Conservation (phyloP, 2,113 vertebrate species). For the Bos javanicus region DNA sequence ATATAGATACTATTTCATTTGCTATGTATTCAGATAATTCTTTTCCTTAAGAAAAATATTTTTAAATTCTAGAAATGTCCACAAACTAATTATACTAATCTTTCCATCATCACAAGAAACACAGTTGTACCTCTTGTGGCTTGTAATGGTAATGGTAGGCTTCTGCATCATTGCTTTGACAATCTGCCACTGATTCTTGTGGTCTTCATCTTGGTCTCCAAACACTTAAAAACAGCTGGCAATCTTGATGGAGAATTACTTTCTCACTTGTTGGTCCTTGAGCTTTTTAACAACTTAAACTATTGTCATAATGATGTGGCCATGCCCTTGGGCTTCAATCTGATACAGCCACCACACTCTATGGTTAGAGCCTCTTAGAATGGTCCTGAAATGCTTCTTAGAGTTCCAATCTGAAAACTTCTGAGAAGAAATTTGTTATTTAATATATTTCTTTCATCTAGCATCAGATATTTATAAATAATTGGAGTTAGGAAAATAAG, state of each 20-base stretch:
- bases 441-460: neutral
- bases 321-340: neutral
- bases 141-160: slow-evolving; percentile 28
- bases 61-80: slow-evolving; percentile 36
- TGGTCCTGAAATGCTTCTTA: slow-evolving; percentile 8
- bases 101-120: slow-evolving; percentile 43
- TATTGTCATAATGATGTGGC: slow-evolving; percentile 54
- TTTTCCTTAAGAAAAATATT: slow-evolving; percentile 9
- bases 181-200: slow-evolving; percentile 60
- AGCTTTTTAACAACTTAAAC: slow-evolving; percentile 49
- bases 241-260: slow-evolving; percentile 57
- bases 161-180: slow-evolving; percentile 67
- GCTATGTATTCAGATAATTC: neutral
- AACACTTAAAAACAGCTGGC: slow-evolving; percentile 67
- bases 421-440: neutral
- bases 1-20: slow-evolving; percentile 2
- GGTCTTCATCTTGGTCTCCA: slow-evolving; percentile 61
- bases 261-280: slow-evolving; percentile 62
- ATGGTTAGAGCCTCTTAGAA: neutral
- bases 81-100: slow-evolving; percentile 24
- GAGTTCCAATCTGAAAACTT: neutral
- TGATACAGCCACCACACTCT: neutral
- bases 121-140: slow-evolving; percentile 41
- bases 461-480: neutral
- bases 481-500: neutral